Evolutionary conservation across 2,797 vertebrate species (phyloP).

Genomic region (Lacerta agilis): DNA sequence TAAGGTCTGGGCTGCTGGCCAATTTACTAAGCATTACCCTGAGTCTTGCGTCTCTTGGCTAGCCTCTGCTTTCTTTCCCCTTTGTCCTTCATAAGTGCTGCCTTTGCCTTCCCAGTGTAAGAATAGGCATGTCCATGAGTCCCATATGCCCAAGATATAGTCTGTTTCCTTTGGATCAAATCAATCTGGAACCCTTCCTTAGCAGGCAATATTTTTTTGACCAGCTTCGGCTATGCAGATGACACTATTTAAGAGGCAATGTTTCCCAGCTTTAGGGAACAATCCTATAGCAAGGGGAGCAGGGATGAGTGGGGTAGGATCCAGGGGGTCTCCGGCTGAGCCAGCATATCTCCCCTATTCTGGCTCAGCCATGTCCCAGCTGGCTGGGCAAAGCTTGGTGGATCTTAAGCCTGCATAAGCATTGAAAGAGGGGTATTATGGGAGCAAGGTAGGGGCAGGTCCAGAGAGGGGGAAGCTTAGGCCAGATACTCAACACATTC

Average conservation of each 20-base stretch:
- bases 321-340: too few species aligned
- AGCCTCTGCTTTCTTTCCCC: slow-evolving; percentile 58
- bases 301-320: too few species aligned
- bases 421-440: too few species aligned
- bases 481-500: too few species aligned
- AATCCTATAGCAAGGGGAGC: too few species aligned
- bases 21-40: slow-evolving; percentile 66
- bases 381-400: too few species aligned
- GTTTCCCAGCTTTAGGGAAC: slow-evolving; percentile 10
- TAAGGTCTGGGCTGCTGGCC: slow-evolving; percentile 67
- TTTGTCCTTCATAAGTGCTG: slow-evolving; percentile 64
- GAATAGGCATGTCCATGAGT: slow-evolving; percentile 25
- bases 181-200: slow-evolving; percentile 31
- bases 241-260: slow-evolving; percentile 22
- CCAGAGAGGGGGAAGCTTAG: too few species aligned
- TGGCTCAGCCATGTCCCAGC: too few species aligned
- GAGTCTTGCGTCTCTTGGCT: slow-evolving; percentile 58
- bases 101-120: slow-evolving; percentile 51
- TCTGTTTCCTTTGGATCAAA: not conserved
- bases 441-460: too few species aligned
- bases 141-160: slow-evolving; percentile 39
- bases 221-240: slow-evolving; percentile 31
- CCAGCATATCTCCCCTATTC: too few species aligned
- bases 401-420: too few species aligned
- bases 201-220: slow-evolving; percentile 33